Conservation (phyloP, 1,140 invertebrate genomes). For the Ceratoteleas bidentatus region DNA sequence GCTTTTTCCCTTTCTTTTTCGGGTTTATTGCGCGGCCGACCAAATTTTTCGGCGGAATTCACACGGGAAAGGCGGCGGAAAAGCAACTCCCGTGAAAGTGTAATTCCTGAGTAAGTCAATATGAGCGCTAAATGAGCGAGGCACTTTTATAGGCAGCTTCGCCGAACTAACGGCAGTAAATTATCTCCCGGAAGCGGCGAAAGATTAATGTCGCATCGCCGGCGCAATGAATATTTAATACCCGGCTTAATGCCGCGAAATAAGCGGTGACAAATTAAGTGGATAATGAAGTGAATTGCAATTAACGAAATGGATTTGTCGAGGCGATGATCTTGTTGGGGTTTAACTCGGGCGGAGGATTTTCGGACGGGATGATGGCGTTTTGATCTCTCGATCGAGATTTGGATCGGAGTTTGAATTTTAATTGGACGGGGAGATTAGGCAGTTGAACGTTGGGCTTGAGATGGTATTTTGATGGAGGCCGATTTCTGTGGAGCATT, state of each 20-base stretch:
- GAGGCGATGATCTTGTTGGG: background rate
- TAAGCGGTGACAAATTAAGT: slow-evolving; percentile 63
- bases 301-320: slow-evolving; percentile 23
- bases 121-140: slow-evolving; percentile 30
- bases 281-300: slow-evolving; percentile 32
- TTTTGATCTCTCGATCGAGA: no score
- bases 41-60: background rate
- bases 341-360: background rate
- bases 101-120: slow-evolving; percentile 42
- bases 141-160: slow-evolving; percentile 53
- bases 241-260: slow-evolving; percentile 37
- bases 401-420: no score
- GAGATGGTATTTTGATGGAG: no score
- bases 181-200: slow-evolving; percentile 58
- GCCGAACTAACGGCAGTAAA: slow-evolving; percentile 37
- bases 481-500: no score
- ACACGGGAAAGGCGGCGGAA: slow-evolving; percentile 9
- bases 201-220: slow-evolving; percentile 62
- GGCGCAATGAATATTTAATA: slow-evolving; percentile 59
- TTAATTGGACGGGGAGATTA: no score
- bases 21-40: background rate
- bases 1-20: background rate
- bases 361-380: background rate
- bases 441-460: no score
- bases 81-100: slow-evolving; percentile 35